Evolutionary conservation across 2,888 invertebrate species (phyloP), one percentile per base, ranked within the genome.

Genomic region (Pherbina coryleti): DNA sequence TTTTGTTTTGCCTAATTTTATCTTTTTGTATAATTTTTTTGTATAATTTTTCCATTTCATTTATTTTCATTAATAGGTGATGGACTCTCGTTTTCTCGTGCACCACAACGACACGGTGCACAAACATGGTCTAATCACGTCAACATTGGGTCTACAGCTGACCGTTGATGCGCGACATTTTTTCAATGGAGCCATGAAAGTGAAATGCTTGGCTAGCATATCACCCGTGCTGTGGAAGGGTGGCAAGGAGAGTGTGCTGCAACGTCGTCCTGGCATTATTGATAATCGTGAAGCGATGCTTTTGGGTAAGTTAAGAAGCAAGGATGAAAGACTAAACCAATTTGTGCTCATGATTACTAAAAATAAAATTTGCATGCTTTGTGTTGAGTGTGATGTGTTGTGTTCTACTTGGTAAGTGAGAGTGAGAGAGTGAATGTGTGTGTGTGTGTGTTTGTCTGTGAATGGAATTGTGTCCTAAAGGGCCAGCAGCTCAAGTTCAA

Each of bases 231-330:
- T 93, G 74, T 92, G 92, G 91, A 91, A 91, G 81, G 92, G 92
- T 28, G 92, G 92, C 85, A 88, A 91, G 81, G 92, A 92, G 84
- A 92, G 92, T 82, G 91, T 92, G 1, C 90, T 92, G 25, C 91
- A 92, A 85, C 91, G 91, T 66, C 88, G 91, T 71, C 91, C 91
- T 53, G 90, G 89, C 53, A 90, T 92, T 78, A 91, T 92, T 84
- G 92, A 92, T 85, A 92, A 92, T 88, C 90, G 92, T 81, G 93
- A 93, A 86, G 93, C 93, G 37, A 90, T 92, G 85, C 88, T 93
- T 79, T 89, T 93, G 83, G 93, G 93, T 93, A 89, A 91, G 91
- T 84, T 69, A 49, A 76, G 71, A 25, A 11, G 64, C 22, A 70
- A n/a, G 64, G 37, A n/a, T 25, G 1, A 34, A 19, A 19, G 55